These are phyloP conservation scores for Coreius guichenoti DNA, from an alignment of 2,797 vertebrate genomes.

Conservation along the genomic window DNA sequence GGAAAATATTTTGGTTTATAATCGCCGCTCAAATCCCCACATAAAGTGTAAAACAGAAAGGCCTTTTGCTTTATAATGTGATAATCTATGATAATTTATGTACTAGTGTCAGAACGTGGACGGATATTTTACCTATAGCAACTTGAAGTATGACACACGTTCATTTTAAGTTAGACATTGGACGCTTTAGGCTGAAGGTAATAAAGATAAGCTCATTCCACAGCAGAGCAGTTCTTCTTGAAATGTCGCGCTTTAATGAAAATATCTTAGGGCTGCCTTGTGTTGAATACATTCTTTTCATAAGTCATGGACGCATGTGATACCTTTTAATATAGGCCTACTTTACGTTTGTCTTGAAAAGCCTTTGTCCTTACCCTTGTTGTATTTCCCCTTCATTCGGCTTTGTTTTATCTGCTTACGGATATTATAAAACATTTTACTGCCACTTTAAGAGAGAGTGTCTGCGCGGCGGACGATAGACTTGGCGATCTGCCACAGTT, in stretches of 20 bases:
- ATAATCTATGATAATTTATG: neutral
- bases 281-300: neutral
- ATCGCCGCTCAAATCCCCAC: too few species aligned
- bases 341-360: neutral
- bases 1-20: neutral
- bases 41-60: neutral
- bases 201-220: constrained; percentile 21
- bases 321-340: neutral
- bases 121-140: neutral
- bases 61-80: neutral
- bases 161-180: constrained; percentile 38
- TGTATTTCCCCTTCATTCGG: neutral
- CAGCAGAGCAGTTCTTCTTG: constrained; percentile 3
- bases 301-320: neutral
- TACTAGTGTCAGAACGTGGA: neutral
- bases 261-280: neutral
- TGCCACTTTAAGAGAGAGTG: constrained; percentile 46
- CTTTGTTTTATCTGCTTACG: constrained; percentile 20
- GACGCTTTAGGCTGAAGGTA: constrained; percentile 4
- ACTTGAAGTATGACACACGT: neutral
- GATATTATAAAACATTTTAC: constrained; percentile 49
- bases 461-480: constrained; percentile 2
- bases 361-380: neutral
- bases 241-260: neutral
- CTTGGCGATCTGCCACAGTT: constrained; percentile 35